Evolutionary conservation across 2,113 vertebrate genomes (phyloP), one percentile per base, ranked within the genome.

Genomic region (Bubalus kerabau): DNA sequence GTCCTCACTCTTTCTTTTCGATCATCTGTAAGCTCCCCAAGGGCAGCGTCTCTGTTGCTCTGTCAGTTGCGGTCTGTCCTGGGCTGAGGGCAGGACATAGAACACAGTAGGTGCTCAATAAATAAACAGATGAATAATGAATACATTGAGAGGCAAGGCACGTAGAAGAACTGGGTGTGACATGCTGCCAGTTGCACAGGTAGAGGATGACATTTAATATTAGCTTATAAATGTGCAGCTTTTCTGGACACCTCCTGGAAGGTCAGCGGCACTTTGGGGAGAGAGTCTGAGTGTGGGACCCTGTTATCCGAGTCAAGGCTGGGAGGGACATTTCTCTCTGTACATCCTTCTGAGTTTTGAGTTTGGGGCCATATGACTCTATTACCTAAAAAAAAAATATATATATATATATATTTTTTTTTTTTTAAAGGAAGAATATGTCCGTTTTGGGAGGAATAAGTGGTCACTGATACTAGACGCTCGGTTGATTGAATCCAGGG

Each of bases 131-230:
- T 6, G 52, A 48, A 23, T 10, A 14, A 32, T 5, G 8, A 36
- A 5, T 6, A 19, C 3, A 6, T 0, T 11, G 26, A 19, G 64
- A 19, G 32, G 13, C 74, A 5, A 12, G 6, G 21, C 6, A 5
- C 19, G 0, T 2, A 2, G 13, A 50, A 26, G 40, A 26, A 6
- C 43, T 23, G 40, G 48, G 28, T 3, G 0, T 26, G 36, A 2
- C 1, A 3, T 6, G 3, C 23, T 16, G 9, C 21, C 48, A 21
- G 7, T 12, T 0, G 6, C 19, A 5, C 2, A 11, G 5, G 6
- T 3, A n/a, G 46, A 21, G 5, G 32, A 28, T 30, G 40, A 30
- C 9, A 46, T 15, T 40, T 83, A 16, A 7, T 43, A 28, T n/a
- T 24, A n/a, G 50, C 26, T 52, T 71, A 10, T 5, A 5, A 26